Base-by-base conservation (phyloP, 2,113 vertebrate genomes). In the Phocoena sinus region DNA sequence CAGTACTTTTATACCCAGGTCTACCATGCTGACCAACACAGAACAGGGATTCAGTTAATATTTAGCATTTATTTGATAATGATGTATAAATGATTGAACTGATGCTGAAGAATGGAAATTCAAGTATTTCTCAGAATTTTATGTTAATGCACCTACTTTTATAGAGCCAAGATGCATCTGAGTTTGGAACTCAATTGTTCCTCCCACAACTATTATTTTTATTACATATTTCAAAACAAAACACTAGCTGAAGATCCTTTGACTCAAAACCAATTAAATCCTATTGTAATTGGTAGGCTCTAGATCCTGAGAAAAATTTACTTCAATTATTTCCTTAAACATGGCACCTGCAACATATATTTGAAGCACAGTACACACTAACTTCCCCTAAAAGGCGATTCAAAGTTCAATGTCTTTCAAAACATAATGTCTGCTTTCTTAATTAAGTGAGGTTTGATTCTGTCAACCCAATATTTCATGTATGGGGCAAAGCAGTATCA, bases 181-280 rank as follows among this genome's bases (percentile, higher is more conserved):
- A 73, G 26, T 86, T 79, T 93, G 17, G 47, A 94, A 63, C 38
- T 87, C 9, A 89, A 58, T 74, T 92, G 70, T 87, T 80, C 21
- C 26, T 91, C 33, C 5, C 7, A 50, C 44, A 5, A 74, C 53
- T 47, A 93, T 1, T 50, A 60, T 82, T 95, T 93, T 91, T 25
- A 96, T 73, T 90, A 89, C 81, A 63, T 53, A 53, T 84, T 96
- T 92, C 38, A 74, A 96, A 86, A 62, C n/a, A 70, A 91, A 91
- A 62, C 18, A 84, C 36, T 38, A 83, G 3, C 13, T 65, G 10
- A 91, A 76, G 13, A 91, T 63, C 10, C 70, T 81, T 47, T 81
- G 25, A 85, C 8, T 79, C 17, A 92, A 82, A 87, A 93, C 18
- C 1, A 41, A 73, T 15, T 82, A 91, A 91, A 90, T 70, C 9